phyloP scores from a whole-genome alignment of 2,888 invertebrate species.

The Cybosia mesomella region DNA sequence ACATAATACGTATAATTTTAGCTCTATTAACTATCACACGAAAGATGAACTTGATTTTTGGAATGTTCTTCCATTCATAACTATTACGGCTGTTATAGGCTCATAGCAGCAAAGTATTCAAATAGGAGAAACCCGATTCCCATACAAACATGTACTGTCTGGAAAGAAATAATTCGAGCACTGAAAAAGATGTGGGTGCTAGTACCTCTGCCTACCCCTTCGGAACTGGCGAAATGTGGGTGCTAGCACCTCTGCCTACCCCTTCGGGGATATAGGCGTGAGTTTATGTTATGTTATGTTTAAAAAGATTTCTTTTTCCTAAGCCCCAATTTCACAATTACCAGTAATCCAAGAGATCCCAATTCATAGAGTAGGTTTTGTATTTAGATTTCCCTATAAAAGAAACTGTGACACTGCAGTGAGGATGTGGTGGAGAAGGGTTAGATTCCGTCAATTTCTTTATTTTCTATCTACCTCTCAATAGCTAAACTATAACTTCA shows the following conservation, averaged over 20 bases:
- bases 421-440: background rate
- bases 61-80: background rate
- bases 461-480: background rate
- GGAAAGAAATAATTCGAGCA: background rate
- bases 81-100: background rate
- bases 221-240: too few relatives aligned
- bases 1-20: conserved; percentile 11
- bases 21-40: conserved; percentile 5
- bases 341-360: too few relatives aligned
- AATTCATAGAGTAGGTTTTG: too few relatives aligned
- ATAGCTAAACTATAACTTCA: too few relatives aligned
- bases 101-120: background rate
- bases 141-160: background rate
- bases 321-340: background rate
- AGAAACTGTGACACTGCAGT: background rate
- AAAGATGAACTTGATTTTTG: conserved; percentile 1
- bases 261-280: too few relatives aligned
- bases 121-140: background rate
- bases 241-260: too few relatives aligned
- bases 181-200: too few relatives aligned
- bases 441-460: background rate
- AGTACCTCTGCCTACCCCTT: too few relatives aligned
- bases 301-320: too few relatives aligned
- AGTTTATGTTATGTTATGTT: too few relatives aligned
- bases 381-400: background rate